These are phyloP conservation scores for Elegia similella DNA, from an alignment of 2,888 invertebrate genomes.

Conservation along the genomic window DNA sequence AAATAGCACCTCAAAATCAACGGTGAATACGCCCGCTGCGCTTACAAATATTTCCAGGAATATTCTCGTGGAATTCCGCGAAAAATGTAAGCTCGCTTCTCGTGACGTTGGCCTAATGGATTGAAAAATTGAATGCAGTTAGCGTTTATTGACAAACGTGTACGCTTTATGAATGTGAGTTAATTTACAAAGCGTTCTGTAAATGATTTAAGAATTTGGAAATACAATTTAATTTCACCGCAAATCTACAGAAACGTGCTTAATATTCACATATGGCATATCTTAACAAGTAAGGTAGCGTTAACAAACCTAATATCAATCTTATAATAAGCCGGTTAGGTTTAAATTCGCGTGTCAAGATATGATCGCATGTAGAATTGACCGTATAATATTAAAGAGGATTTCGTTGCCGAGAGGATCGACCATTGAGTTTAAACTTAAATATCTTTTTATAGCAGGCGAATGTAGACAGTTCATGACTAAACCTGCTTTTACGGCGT, in stretches of 20 bases:
- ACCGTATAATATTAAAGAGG: constrained; percentile 10
- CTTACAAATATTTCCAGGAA: no score
- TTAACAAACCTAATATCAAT: background rate
- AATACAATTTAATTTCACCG: constrained; percentile 7
- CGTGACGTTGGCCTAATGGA: no score
- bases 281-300: background rate
- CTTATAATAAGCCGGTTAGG: background rate
- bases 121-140: no score
- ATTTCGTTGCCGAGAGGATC: constrained; percentile 6
- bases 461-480: background rate
- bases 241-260: constrained; percentile 14
- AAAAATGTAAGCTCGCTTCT: no score
- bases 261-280: constrained; percentile 9
- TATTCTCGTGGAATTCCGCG: no score
- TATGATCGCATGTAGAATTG: background rate
- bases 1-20: background rate
- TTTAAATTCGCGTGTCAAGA: background rate
- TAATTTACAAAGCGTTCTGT: background rate
- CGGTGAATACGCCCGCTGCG: background rate
- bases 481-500: background rate
- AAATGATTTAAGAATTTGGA: background rate
- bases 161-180: no score
- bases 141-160: no score
- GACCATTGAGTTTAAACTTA: background rate
- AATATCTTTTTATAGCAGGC: constrained; percentile 5